Conservation (phyloP, 2,888 invertebrate genomes). For the Melanostoma mellinum region DNA sequence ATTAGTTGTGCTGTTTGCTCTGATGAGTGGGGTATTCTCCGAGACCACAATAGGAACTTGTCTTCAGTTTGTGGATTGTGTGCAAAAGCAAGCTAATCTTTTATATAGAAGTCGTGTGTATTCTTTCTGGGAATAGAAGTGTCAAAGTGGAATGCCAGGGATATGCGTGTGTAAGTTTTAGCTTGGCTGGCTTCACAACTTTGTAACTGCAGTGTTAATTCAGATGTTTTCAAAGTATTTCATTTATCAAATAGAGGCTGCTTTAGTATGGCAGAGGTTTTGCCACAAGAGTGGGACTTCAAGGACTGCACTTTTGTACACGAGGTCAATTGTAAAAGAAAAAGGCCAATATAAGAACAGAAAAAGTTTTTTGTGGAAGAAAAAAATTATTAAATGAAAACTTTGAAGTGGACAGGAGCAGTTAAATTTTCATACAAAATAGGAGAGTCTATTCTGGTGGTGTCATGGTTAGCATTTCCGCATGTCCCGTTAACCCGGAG, state of each 20-base stretch:
- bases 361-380: too few species aligned
- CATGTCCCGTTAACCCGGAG: too few species aligned
- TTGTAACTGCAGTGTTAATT: constrained; percentile 41
- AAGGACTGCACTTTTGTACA: too few species aligned
- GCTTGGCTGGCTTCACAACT: constrained; percentile 44
- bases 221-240: constrained; percentile 29
- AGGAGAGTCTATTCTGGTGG: too few species aligned
- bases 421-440: too few species aligned
- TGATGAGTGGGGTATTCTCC: not conserved
- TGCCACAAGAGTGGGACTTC: too few species aligned
- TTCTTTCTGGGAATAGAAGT: constrained; percentile 12
- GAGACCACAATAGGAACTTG: constrained; percentile 17
- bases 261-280: too few species aligned
- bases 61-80: constrained; percentile 27
- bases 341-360: too few species aligned
- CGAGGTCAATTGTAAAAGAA: too few species aligned
- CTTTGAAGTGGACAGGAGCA: too few species aligned
- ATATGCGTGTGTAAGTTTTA: not conserved
- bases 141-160: not conserved
- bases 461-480: too few species aligned
- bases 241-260: not conserved
- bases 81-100: constrained; percentile 27
- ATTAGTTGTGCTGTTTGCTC: constrained; percentile 21
- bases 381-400: too few species aligned
- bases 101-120: constrained; percentile 44